A percentile compares a stretch with the other conserved stretches of the same genome.
Conservation (phyloP, 2,888 invertebrate genomes). For the Epirrita christyi region DNA sequence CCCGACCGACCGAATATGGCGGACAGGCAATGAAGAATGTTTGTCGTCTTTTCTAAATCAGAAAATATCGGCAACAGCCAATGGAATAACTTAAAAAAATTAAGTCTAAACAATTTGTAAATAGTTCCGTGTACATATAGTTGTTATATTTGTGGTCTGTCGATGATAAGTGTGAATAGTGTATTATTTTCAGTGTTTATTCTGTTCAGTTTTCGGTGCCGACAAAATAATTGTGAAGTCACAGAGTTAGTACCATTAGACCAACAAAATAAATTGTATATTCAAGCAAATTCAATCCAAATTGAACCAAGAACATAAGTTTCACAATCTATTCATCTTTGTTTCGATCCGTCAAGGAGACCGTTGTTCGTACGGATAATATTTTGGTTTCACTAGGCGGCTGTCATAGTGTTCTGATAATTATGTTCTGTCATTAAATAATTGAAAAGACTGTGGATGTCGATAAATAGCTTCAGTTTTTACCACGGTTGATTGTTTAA, state of each 20-base stretch:
- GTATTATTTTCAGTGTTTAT: slow-evolving; percentile 85
- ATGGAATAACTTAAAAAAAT: slow-evolving; percentile 88
- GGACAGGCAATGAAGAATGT: slow-evolving; percentile 82
- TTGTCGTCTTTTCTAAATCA: slow-evolving; percentile 83
- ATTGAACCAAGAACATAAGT: slow-evolving; percentile 53
- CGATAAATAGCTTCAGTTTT: slow-evolving; percentile 60
- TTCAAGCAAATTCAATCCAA: slow-evolving; percentile 49
- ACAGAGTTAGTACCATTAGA: slow-evolving; percentile 75
- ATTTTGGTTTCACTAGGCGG: slow-evolving; percentile 80
- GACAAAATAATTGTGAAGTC: slow-evolving; percentile 70
- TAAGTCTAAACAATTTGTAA: slow-evolving; percentile 86
- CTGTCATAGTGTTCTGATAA: slow-evolving; percentile 78
- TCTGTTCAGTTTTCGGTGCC: slow-evolving; percentile 86
- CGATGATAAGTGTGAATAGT: slow-evolving; percentile 86
- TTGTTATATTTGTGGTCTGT: slow-evolving; percentile 88
- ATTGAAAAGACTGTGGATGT: slow-evolving; percentile 66
- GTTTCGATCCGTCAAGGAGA: slow-evolving; percentile 82
- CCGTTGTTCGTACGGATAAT: slow-evolving; percentile 82
- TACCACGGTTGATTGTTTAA: slow-evolving; percentile 48
- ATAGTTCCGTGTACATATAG: slow-evolving; percentile 90
- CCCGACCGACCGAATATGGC: slow-evolving; percentile 84
- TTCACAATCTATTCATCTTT: slow-evolving; percentile 71
- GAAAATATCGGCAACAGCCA: slow-evolving; percentile 87
- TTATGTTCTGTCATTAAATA: slow-evolving; percentile 74
- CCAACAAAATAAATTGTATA: slow-evolving; percentile 63